These are phyloP conservation scores for Trichoplax adhaerens DNA, from an alignment of 37 sponge, comb jelly and placozoan species.

Conservation along the genomic window DNA sequence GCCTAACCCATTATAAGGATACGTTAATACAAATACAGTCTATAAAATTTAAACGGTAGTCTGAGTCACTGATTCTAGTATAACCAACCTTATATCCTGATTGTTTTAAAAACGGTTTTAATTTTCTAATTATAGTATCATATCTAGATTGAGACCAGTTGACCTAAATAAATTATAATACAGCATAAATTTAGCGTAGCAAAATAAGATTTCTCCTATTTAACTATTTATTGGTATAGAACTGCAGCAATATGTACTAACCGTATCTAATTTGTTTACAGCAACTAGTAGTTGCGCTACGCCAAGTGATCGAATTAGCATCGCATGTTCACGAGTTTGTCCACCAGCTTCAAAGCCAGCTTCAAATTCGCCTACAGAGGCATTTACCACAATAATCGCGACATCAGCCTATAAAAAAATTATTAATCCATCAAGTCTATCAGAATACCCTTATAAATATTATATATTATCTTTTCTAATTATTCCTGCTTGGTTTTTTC, in stretches of 20 bases:
- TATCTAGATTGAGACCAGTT: slow-evolving; percentile 58
- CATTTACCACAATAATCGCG: slow-evolving; percentile 80
- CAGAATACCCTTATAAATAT: not conserved
- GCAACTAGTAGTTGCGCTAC: slow-evolving; percentile 71
- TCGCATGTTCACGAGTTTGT: slow-evolving; percentile 91
- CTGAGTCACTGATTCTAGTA: not conserved
- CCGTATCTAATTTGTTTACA: slow-evolving; percentile 92
- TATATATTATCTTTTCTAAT: not conserved
- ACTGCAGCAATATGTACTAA: not conserved
- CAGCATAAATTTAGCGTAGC: not conserved
- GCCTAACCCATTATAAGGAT: too few species aligned
- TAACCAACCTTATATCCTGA: slow-evolving; percentile 66
- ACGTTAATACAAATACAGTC: too few species aligned
- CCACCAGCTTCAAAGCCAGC: slow-evolving; percentile 97
- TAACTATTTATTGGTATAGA: too few species aligned
- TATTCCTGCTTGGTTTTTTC: not conserved
- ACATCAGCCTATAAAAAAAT: slow-evolving; percentile 67
- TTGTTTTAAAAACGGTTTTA: slow-evolving; percentile 61
- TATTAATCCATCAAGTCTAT: slow-evolving; percentile 2
- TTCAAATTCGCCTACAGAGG: slow-evolving; percentile 85
- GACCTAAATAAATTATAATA: slow-evolving; percentile 18
- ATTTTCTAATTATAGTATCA: slow-evolving; percentile 38
- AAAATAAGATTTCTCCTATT: too few species aligned
- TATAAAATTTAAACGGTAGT: too few species aligned
- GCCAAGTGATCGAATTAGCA: slow-evolving; percentile 81